These are phyloP conservation scores for Coluber constrictor DNA, from an alignment of 2,797 vertebrate species.

Conservation along the genomic window DNA sequence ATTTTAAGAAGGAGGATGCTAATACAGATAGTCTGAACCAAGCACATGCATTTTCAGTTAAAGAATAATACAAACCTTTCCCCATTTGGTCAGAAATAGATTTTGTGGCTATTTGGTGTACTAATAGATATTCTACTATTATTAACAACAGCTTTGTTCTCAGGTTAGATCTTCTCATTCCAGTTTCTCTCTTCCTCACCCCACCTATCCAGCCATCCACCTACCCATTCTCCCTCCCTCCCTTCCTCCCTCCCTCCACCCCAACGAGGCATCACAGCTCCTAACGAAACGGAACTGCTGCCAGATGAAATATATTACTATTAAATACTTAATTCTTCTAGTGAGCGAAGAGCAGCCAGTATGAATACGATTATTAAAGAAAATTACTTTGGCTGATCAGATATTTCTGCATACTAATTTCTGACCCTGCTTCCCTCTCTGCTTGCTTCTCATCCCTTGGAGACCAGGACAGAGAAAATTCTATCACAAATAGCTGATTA, in stretches of 20 bases:
- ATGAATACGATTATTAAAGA: constrained; percentile 89
- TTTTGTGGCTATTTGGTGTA: background rate
- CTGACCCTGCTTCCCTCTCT: constrained; percentile 81
- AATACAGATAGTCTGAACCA: background rate
- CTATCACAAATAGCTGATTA: constrained; percentile 87
- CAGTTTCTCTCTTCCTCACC: constrained; percentile 21
- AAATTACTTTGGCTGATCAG: constrained; percentile 89
- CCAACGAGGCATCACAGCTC: constrained; percentile 72
- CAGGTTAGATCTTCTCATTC: constrained; percentile 7
- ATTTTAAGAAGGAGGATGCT: background rate
- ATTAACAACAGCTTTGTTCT: constrained; percentile 36
- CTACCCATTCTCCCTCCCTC: constrained; percentile 37
- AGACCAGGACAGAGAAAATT: constrained; percentile 84
- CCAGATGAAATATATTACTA: constrained; percentile 89
- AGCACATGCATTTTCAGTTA: background rate
- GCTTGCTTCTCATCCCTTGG: constrained; percentile 77
- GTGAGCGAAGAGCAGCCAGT: constrained; percentile 83
- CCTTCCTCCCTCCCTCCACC: constrained; percentile 59
- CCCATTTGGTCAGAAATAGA: background rate
- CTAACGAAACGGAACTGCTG: constrained; percentile 80
- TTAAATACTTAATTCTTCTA: constrained; percentile 87
- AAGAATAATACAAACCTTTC: background rate
- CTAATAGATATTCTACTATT: background rate
- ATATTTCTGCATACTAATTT: constrained; percentile 91
- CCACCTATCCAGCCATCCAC: constrained; percentile 35